Percentiles rank a stretch among this genome's conserved stretches.
phyloP scores from a whole-genome alignment of 2,113 vertebrate species.

The Shinisaurus crocodilurus region DNA sequence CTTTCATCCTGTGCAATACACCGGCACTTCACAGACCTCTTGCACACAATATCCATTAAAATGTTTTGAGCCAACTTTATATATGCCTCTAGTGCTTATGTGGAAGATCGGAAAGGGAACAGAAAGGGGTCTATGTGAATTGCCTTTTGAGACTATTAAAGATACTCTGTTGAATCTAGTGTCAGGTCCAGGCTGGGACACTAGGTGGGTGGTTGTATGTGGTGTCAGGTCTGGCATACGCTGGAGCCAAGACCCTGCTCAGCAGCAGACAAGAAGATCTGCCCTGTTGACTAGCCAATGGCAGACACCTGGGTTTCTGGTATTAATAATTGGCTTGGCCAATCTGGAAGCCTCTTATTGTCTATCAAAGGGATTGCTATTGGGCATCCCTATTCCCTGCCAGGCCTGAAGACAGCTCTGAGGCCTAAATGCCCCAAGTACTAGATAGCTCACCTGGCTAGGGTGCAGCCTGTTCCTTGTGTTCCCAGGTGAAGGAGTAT shows the following conservation, averaged over 20 bases:
- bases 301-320: background rate
- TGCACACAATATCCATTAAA: background rate
- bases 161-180: background rate
- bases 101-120: background rate
- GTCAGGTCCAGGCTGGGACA: background rate
- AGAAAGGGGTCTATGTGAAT: slow-evolving; percentile 12
- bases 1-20: background rate
- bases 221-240: background rate
- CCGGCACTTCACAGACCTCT: background rate
- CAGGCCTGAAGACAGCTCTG: background rate
- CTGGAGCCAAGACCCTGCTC: background rate
- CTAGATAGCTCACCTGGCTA: background rate
- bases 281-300: background rate
- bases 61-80: background rate
- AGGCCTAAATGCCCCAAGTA: background rate
- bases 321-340: background rate
- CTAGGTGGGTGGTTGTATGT: background rate
- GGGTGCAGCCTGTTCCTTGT: background rate
- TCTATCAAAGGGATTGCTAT: background rate
- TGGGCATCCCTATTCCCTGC: background rate
- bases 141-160: background rate
- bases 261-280: background rate
- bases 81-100: background rate
- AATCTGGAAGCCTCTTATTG: background rate
- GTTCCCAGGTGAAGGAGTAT: background rate